These are phyloP conservation scores for Poeciliopsis paucimaculata DNA, from an alignment of 2,797 vertebrate species.

Conservation along the genomic window DNA sequence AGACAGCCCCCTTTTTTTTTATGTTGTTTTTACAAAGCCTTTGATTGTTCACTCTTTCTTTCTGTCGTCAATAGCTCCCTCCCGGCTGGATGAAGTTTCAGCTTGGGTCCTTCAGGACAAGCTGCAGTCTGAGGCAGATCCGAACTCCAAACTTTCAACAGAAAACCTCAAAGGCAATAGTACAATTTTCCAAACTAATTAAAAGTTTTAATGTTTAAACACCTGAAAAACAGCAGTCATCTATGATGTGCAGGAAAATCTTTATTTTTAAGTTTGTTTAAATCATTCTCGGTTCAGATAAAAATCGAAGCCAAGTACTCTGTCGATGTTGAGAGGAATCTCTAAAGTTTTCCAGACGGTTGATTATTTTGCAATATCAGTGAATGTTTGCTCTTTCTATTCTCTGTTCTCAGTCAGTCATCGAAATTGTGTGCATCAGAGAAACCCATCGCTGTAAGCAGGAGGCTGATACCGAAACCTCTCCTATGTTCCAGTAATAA, in stretches of 20 bases:
- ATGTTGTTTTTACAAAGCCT: conserved; percentile 9
- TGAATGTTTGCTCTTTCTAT: conserved; percentile 8
- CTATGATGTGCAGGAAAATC: neutral
- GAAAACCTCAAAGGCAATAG: neutral
- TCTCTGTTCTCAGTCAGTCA: neutral
- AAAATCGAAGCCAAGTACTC: neutral
- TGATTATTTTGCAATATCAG: neutral
- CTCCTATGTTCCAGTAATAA: neutral
- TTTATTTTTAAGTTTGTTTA: neutral
- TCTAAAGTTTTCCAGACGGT: neutral
- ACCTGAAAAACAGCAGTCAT: neutral
- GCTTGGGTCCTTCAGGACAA: neutral
- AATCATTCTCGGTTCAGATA: neutral
- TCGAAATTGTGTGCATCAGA: neutral
- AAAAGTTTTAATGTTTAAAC: neutral
- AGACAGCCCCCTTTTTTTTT: conserved; percentile 10
- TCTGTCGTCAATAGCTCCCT: conserved; percentile 23
- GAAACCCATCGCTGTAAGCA: neutral
- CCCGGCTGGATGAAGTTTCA: conserved; percentile 21
- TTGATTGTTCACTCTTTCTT: conserved; percentile 25
- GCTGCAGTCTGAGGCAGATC: neutral
- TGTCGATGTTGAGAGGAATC: conserved; percentile 12
- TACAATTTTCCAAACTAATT: neutral
- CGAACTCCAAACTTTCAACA: neutral
- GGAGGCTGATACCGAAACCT: neutral